phyloP scores from a whole-genome alignment of 2,113 vertebrate species.

The Acrocephalus kingi region DNA sequence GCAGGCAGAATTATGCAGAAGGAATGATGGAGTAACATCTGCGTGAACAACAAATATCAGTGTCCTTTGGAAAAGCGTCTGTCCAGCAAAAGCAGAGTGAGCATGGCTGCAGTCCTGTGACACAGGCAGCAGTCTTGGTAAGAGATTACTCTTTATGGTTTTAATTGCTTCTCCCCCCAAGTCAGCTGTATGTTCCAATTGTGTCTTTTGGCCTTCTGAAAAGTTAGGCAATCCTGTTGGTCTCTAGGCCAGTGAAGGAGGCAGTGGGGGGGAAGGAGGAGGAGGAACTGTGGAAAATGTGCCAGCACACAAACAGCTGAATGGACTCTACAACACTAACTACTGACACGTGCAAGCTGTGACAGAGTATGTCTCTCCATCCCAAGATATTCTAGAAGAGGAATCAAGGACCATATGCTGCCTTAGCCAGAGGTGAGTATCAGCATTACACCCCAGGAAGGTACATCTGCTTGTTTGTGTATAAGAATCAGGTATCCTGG shows the following conservation, averaged over 20 bases:
- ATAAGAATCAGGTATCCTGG: not conserved
- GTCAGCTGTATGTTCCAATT: not conserved
- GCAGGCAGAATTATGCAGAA: not conserved
- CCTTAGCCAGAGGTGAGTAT: not conserved
- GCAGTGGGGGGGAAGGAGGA: not conserved
- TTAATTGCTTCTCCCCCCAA: not conserved
- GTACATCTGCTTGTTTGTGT: not conserved
- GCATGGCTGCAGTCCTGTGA: not conserved
- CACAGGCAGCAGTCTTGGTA: not conserved
- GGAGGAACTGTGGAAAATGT: not conserved
- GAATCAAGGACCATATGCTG: not conserved
- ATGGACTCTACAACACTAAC: not conserved
- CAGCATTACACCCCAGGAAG: not conserved
- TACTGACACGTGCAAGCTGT: not conserved
- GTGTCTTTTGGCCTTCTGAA: not conserved
- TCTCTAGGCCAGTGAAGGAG: not conserved
- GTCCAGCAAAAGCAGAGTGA: not conserved
- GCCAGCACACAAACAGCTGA: not conserved
- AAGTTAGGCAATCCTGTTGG: constrained; percentile 1
- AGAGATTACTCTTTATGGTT: not conserved
- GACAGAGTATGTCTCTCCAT: not conserved
- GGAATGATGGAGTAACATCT: not conserved
- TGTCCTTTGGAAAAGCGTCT: not conserved
- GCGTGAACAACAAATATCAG: not conserved
- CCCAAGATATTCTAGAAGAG: not conserved